Evolutionary conservation across 2,888 invertebrate genomes (phyloP), one percentile per base, ranked within the genome.

Genomic region (Platypus cylindrus): DNA sequence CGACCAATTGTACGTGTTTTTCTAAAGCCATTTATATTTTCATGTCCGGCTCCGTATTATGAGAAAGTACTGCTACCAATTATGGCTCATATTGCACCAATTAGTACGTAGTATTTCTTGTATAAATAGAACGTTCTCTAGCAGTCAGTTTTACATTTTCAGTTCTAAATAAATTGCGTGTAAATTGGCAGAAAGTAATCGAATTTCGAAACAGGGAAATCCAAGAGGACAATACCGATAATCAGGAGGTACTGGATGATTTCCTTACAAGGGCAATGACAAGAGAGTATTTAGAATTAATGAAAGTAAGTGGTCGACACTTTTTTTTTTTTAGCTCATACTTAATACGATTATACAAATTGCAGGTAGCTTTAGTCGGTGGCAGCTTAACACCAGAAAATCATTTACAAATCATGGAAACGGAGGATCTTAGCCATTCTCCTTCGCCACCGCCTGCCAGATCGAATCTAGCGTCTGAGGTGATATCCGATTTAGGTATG

Each of bases 231-330:
- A 81, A 84, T 45, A 75, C 78, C 32, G 80, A 84, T 53, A 74
- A 80, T 2, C 83, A 84, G 55, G 87, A 87, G 58, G 80, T 87
- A 2, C 65, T 87, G 2, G 84, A 87, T 52, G 86, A 87, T 51
- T 83, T 86, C 65, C 65, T 93, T 30, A 84, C 87, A 40, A 68
- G 90, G 37, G 81, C 83, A 37, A 63, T 91, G 35, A 87, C 90
- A 0, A 70, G 89, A 39, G 93, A 93, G 58, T 86, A 91, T 54
- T 62, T 93, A 16, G 90, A 90, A 48, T 73, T 91, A 2, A 59
- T 91, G 0, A 61, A 73, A 64, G 43, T 43, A 17, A n/a, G 23
- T 17, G 3, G n/a, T 4, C 12, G 12, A 7, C 24, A 24, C 20
- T 20, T 20, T 7, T 7, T 5, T 7, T 20, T 5, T 20, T 9